A percentile compares a stretch with the other conserved stretches of the same genome.
These are phyloP conservation scores for Cygnus olor DNA, from an alignment of 2,797 vertebrate genomes.

Conservation along the genomic window DNA sequence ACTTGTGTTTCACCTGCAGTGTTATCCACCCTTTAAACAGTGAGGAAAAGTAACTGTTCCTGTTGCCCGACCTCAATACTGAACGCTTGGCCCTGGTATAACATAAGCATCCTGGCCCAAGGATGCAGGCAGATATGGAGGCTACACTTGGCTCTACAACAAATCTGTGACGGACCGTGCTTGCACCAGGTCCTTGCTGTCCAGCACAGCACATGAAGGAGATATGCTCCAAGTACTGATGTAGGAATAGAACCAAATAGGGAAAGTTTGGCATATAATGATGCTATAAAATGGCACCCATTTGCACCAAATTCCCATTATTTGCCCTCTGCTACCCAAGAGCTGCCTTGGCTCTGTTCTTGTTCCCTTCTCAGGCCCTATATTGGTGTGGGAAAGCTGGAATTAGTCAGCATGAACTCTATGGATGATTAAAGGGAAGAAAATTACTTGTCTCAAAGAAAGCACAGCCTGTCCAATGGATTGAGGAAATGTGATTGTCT, in stretches of 20 bases:
- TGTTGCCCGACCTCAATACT: background rate
- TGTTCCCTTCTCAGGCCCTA: slow-evolving; percentile 8
- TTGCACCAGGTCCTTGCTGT: background rate
- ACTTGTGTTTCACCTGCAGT: background rate
- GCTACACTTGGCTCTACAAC: background rate
- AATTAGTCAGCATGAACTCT: slow-evolving; percentile 67
- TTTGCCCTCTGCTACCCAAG: background rate
- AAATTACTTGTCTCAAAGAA: slow-evolving; percentile 66
- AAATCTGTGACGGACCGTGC: background rate
- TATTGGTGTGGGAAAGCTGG: slow-evolving; percentile 50
- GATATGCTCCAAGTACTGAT: background rate
- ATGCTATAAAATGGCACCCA: background rate
- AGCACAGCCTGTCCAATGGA: slow-evolving; percentile 63
- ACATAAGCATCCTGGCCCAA: background rate
- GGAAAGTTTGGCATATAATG: background rate
- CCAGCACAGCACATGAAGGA: background rate
- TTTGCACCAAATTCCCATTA: slow-evolving; percentile 8
- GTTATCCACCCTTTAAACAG: background rate
- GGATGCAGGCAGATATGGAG: background rate
- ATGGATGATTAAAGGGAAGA: slow-evolving; percentile 64
- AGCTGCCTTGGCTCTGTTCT: slow-evolving; percentile 6
- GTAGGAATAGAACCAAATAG: background rate
- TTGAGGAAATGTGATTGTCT: slow-evolving; percentile 59
- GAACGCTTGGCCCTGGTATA: background rate
- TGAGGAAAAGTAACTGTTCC: background rate